phyloP scores from a whole-genome alignment of 2,888 invertebrate species.

The Philaethria dido region DNA sequence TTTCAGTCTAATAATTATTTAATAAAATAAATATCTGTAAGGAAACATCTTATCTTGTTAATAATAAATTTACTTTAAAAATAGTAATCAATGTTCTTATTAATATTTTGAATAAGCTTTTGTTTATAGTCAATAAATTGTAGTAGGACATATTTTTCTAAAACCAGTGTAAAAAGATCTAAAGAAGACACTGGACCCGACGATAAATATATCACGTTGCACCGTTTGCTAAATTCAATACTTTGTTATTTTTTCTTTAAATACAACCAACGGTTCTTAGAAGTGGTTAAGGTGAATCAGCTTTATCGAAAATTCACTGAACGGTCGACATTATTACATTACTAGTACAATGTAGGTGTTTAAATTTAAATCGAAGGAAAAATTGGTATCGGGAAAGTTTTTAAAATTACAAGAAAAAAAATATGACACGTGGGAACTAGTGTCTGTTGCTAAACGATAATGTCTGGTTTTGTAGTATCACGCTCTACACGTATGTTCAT shows the following conservation, averaged over 20 bases:
- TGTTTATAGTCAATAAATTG: too few species aligned
- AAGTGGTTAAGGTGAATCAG: constrained; percentile 59
- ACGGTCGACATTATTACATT: constrained; percentile 25
- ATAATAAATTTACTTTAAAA: too few species aligned
- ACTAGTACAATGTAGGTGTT: constrained; percentile 22
- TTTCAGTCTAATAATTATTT: too few species aligned
- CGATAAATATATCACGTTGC: background rate
- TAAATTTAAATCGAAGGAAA: constrained; percentile 42
- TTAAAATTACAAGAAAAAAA: constrained; percentile 1
- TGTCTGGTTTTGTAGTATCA: constrained; percentile 7
- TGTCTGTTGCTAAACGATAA: constrained; percentile 4
- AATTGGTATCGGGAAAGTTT: background rate
- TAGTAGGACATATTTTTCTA: too few species aligned
- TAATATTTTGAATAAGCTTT: too few species aligned
- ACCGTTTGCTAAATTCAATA: constrained; percentile 36
- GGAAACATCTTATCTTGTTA: too few species aligned
- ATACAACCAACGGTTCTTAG: constrained; percentile 59
- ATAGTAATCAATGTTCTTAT: too few species aligned
- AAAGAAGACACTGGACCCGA: background rate
- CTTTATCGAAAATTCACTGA: constrained; percentile 45
- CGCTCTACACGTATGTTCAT: background rate
- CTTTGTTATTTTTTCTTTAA: constrained; percentile 40
- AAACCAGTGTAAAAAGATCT: background rate
- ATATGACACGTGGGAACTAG: constrained; percentile 5
- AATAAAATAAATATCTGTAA: too few species aligned